phyloP scores from a whole-genome alignment of 2,113 vertebrate genomes.

The Salvelinus sp. region DNA sequence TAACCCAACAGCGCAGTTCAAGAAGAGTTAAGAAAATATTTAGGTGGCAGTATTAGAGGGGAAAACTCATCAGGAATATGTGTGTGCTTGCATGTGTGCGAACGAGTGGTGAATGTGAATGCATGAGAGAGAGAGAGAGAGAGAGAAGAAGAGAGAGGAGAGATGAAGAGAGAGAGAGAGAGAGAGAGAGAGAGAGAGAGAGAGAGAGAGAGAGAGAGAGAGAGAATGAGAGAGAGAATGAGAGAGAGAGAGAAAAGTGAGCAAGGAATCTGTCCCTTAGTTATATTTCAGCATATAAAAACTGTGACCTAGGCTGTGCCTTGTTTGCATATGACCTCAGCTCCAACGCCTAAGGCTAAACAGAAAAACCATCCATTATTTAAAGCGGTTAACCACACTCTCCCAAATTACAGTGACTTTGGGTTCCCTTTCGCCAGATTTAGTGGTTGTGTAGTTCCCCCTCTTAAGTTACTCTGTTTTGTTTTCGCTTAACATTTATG shows the following conservation, averaged over 20 bases:
- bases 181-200: background rate
- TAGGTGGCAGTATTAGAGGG: conserved; percentile 61
- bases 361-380: conserved; percentile 44
- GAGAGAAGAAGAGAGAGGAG: background rate
- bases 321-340: conserved; percentile 75
- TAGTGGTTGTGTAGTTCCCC: conserved; percentile 71
- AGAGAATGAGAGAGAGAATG: background rate
- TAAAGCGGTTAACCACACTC: conserved; percentile 70
- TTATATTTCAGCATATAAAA: conserved; percentile 29
- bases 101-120: background rate
- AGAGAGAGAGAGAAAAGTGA: background rate
- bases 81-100: background rate
- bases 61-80: conserved; percentile 57
- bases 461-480: conserved; percentile 70
- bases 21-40: no score
- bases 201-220: no score
- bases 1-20: no score
- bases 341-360: conserved; percentile 72
- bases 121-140: background rate
- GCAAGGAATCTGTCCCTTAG: background rate
- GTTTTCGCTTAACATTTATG: no score
- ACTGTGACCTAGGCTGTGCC: conserved; percentile 51
- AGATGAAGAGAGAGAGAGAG: no score
- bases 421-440: conserved; percentile 73
- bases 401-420: conserved; percentile 73